These are phyloP conservation scores for Hydractinia echinata DNA, from an alignment of 30 jellyfish, hydroid and myxozoan species.

Conservation along the genomic window DNA sequence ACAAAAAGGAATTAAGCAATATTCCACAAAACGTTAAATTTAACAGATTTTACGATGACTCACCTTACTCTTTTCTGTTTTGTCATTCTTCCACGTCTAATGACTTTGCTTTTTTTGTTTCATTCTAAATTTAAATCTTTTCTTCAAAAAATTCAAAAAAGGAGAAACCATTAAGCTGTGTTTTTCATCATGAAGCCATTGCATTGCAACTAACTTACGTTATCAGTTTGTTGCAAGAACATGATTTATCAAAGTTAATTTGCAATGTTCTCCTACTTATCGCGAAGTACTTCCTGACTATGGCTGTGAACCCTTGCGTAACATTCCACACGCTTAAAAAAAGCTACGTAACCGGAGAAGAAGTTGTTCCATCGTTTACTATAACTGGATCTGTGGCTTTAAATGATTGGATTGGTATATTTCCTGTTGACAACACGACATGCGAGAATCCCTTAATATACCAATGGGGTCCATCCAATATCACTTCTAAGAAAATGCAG, in stretches of 20 bases:
- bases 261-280: too few species aligned
- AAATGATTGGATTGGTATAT: conserved; percentile 20
- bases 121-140: too few species aligned
- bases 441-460: conserved; percentile 7
- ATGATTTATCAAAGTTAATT: neutral
- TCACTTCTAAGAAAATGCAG: neutral
- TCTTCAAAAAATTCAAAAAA: too few species aligned
- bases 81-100: too few species aligned
- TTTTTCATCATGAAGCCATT: conserved; percentile 6
- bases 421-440: neutral
- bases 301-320: conserved; percentile 6
- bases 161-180: too few species aligned
- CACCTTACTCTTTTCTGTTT: too few species aligned
- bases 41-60: too few species aligned
- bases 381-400: neutral
- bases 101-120: too few species aligned
- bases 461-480: neutral
- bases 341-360: conserved; percentile 10
- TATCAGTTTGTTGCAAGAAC: conserved; percentile 8
- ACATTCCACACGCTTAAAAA: conserved; percentile 24
- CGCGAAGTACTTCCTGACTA: neutral
- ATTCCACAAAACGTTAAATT: too few species aligned
- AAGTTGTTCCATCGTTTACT: conserved; percentile 15
- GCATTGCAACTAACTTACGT: conserved; percentile 4
- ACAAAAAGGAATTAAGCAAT: too few species aligned